Base-by-base conservation (phyloP, 2,797 vertebrate species). In the Thalassophryne amazonica region DNA sequence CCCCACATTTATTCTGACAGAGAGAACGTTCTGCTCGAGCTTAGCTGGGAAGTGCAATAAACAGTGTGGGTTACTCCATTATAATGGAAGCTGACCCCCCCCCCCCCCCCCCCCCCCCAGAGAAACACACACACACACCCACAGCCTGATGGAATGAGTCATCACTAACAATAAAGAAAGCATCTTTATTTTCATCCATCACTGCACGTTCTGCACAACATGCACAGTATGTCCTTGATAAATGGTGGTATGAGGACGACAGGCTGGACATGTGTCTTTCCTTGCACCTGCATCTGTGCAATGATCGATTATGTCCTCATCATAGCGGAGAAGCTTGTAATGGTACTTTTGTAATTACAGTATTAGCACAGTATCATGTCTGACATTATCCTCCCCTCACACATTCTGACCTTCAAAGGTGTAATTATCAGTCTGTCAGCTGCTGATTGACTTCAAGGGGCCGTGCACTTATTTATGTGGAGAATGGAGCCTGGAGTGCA, bases 391-490 rank as follows among this genome's bases (percentile, higher is more conserved):
- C 48, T 66, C 12, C n/a, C n/a, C 27, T 29, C 15, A 17, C 37
- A 53, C 40, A 58, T 48, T 65, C 43, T 69, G 68, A 83, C 80
- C 79, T 83, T 78, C 65, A 62, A 43, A 35, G 37, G 32, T 58
- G 74, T 77, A 82, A 80, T 70, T 75, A 67, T 62, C 37, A 63
- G 34, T 65, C 60, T 61, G 55, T 52, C 56, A 68, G 69, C 63
- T 72, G 70, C 43, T 73, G 60, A 73, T 75, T 34, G 53, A 70
- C 80, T 81, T 79, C 52, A 80, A 77, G 65, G 63, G 60, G 61
- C 64, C 63, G 62, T 54, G 60, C 61, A 45, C 73, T 75, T 83
- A 84, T 66, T 87, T 85, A 84, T 84, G 83, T 67, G 73, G 48
- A 65, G 54, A 76, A 54, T 48, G 61, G 60, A 59, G 56, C 80